Percentiles rank a stretch among this genome's conserved stretches.
These are phyloP conservation scores for Chrysemys picta DNA, from an alignment of 2,113 vertebrate species.

Conservation along the genomic window DNA sequence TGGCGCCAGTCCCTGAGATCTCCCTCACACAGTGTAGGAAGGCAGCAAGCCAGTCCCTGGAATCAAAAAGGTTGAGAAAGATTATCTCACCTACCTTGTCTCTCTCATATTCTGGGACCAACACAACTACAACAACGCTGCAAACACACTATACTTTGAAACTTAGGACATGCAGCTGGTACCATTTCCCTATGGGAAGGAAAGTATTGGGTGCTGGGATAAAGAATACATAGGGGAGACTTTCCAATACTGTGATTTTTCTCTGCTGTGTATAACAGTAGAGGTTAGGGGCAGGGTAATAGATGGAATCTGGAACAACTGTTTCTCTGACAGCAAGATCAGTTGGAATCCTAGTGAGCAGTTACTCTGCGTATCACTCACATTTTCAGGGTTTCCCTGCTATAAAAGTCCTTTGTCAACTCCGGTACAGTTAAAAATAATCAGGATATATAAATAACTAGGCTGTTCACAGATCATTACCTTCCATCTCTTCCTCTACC, in stretches of 20 bases:
- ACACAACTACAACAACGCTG: background rate
- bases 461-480: background rate
- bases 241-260: background rate
- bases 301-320: background rate
- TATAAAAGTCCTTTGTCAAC: background rate
- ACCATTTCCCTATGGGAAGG: slow-evolving; percentile 13
- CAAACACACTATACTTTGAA: background rate
- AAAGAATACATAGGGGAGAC: slow-evolving; percentile 36
- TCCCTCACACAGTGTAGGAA: background rate
- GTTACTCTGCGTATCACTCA: background rate
- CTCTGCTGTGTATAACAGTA: background rate
- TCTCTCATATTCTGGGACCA: background rate
- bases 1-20: too few relatives aligned
- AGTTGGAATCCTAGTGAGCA: background rate
- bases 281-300: background rate
- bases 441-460: background rate
- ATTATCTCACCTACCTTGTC: background rate
- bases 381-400: background rate
- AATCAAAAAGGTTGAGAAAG: background rate
- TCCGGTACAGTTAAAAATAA: background rate
- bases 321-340: background rate
- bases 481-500: background rate
- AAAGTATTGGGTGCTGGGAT: background rate
- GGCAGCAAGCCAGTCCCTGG: background rate
- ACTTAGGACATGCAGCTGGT: background rate